Evolutionary conservation across 2,113 vertebrate genomes (phyloP).

Genomic region (Prolemur simus): DNA sequence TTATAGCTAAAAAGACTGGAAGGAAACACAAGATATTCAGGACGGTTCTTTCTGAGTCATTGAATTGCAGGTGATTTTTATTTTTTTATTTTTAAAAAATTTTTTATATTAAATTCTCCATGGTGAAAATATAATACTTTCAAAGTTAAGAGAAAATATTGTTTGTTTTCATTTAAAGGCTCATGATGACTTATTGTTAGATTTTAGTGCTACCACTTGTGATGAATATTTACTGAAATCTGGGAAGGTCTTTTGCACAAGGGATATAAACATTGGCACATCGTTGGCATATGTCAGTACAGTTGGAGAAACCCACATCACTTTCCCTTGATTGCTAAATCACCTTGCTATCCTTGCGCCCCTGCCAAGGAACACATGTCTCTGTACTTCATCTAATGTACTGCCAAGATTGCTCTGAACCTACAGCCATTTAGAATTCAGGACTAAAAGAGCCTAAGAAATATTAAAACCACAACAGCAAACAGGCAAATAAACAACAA

Average conservation of each 20-base stretch:
- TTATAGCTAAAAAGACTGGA: not conserved
- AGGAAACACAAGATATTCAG: not conserved
- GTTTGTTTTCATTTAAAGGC: not conserved
- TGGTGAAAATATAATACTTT: not conserved
- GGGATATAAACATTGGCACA: not conserved
- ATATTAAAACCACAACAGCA: not conserved
- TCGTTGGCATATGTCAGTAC: too few species aligned
- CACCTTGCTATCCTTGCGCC: not conserved
- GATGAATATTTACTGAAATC: not conserved
- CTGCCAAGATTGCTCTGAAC: not conserved
- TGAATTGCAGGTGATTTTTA: not conserved
- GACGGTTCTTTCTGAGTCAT: not conserved
- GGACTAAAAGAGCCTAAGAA: not conserved
- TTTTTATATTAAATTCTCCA: not conserved
- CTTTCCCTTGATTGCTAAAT: not conserved
- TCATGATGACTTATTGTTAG: not conserved
- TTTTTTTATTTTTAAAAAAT: not conserved
- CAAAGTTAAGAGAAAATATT: not conserved
- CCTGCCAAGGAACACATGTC: not conserved
- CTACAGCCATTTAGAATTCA: not conserved
- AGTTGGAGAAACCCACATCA: not conserved
- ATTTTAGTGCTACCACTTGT: not conserved
- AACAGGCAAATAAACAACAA: not conserved
- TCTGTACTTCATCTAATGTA: not conserved
- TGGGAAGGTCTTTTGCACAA: not conserved